A percentile compares a stretch with the other conserved stretches of the same genome.
These are phyloP conservation scores for Oscheius sp. DNA, from an alignment of 2,888 invertebrate species.

Conservation along the genomic window DNA sequence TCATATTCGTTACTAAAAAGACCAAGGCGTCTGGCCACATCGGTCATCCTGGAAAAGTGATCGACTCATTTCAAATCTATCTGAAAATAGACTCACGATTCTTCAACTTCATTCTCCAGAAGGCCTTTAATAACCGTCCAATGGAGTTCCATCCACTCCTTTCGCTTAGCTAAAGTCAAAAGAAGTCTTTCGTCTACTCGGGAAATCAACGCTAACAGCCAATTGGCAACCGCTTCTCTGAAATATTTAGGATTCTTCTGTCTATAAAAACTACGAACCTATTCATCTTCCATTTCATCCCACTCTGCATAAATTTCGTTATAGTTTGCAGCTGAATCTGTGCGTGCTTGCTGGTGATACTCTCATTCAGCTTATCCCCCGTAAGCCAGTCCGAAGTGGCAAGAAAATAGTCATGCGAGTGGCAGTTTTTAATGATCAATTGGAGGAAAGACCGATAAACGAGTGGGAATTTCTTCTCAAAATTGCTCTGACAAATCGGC, in stretches of 20 bases:
- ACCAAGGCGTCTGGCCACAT: constrained; percentile 7
- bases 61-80: background rate
- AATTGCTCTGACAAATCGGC: constrained; percentile 31
- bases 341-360: constrained; percentile 19
- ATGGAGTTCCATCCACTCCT: constrained; percentile 14
- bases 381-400: constrained; percentile 42
- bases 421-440: constrained; percentile 33
- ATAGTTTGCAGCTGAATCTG: constrained; percentile 17
- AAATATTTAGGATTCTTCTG: background rate
- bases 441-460: constrained; percentile 34
- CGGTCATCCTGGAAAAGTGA: constrained; percentile 6
- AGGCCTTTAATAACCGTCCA: background rate
- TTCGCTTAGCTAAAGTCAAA: background rate
- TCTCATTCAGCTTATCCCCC: constrained; percentile 17
- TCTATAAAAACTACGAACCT: background rate
- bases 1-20: constrained; percentile 10
- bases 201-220: constrained; percentile 7
- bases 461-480: constrained; percentile 35
- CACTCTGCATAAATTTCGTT: background rate
- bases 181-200: constrained; percentile 7
- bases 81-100: background rate
- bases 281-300: constrained; percentile 19
- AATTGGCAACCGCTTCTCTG: constrained; percentile 14
- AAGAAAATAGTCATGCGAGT: constrained; percentile 49
- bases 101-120: constrained; percentile 10